Evolutionary conservation across 2,113 vertebrate genomes (phyloP).

Genomic region (Dicaeum eximium): DNA sequence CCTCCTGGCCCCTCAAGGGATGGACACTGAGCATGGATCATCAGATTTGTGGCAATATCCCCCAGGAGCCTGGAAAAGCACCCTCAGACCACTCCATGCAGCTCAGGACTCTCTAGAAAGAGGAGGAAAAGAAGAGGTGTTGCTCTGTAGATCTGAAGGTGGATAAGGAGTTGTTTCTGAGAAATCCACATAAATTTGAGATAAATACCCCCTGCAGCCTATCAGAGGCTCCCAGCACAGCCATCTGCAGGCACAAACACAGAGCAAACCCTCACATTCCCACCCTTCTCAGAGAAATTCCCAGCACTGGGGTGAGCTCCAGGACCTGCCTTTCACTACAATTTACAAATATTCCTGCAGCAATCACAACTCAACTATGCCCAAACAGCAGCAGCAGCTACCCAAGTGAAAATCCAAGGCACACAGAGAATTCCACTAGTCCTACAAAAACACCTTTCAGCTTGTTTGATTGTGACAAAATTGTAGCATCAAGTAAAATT

Average conservation of each 20-base stretch:
- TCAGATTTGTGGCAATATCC: background rate
- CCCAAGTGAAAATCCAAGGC: background rate
- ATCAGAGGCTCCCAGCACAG: background rate
- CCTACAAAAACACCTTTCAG: background rate
- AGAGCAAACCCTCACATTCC: fast-evolving
- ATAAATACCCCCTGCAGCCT: background rate
- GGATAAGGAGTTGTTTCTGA: background rate
- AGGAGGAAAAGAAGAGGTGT: background rate
- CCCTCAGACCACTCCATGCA: background rate
- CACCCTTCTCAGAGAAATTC: background rate
- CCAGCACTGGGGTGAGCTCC: background rate
- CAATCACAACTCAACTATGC: background rate
- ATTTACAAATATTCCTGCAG: fast-evolving
- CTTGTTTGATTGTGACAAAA: background rate
- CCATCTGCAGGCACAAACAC: background rate
- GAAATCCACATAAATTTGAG: background rate
- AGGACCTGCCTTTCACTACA: background rate
- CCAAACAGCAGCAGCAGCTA: background rate
- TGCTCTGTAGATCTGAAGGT: background rate
- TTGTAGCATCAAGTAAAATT: background rate
- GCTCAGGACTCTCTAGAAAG: background rate
- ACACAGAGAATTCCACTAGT: background rate
- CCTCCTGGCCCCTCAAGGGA: background rate
- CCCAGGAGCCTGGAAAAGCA: background rate
- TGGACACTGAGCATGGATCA: fast-evolving